These are phyloP conservation scores for Oscheius sp. DNA, from an alignment of 2,888 invertebrate species.

Conservation along the genomic window DNA sequence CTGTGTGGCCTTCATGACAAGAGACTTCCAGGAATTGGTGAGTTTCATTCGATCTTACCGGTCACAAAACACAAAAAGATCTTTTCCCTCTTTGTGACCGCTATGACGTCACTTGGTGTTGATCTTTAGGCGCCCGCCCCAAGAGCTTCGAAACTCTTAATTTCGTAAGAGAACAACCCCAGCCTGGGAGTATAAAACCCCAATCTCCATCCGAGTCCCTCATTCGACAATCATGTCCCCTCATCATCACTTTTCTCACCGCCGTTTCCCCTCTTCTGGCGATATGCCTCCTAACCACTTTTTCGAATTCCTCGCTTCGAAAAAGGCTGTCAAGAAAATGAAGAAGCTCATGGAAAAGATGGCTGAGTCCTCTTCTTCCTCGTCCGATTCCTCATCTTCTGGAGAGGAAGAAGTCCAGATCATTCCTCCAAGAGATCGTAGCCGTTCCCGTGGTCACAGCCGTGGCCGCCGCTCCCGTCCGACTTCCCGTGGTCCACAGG, in stretches of 20 bases:
- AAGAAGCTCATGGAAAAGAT: neutral
- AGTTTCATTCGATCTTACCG: neutral
- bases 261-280: neutral
- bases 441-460: constrained; percentile 3
- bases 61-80: neutral
- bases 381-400: neutral
- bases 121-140: neutral
- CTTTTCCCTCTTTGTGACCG: neutral
- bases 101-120: constrained; percentile 1
- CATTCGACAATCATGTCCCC: no score
- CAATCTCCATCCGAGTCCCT: neutral
- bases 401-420: neutral
- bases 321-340: neutral
- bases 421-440: neutral
- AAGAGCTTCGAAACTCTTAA: no score
- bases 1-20: constrained; percentile 86
- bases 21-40: constrained; percentile 74
- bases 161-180: neutral
- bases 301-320: neutral
- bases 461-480: neutral
- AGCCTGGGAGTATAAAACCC: neutral
- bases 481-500: neutral
- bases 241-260: neutral
- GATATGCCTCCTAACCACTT: neutral
- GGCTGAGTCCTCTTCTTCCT: neutral